Base-by-base conservation (phyloP, 2,797 vertebrate genomes). In the Melanotaenia maccullochi region DNA sequence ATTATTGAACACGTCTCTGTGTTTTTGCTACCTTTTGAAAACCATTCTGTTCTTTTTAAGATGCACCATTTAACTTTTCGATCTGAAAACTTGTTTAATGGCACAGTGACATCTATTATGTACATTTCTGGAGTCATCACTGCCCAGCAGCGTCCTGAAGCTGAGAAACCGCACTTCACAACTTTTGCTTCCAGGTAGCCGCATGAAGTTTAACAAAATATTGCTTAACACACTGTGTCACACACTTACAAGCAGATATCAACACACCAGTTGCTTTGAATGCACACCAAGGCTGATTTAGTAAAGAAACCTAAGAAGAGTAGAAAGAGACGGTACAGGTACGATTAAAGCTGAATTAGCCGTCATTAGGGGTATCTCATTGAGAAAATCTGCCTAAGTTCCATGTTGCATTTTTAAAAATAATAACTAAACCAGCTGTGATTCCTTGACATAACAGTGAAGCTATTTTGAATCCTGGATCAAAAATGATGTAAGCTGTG, bases 11-110 rank as follows among this genome's bases (percentile, higher is more conserved):
- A 38, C 25, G 24, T 52, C 18, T 60, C 18, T 60, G 1, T 42
- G 40, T 56, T 54, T 22, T 36, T 32, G 5, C 42, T 51, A 36
- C 18, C 44, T 30, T 14, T 28, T 74, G 66, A 59, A 25, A 47
- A 36, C 16, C 0, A 25, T 24, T 65, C 32, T 51, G 30, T 38
- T 76, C 3, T 3, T 24, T 44, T 60, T 18, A 73, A 18, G 18
- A 44, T 16, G 5, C 5, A 44, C 16, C 18, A 18, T 20, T 18
- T 44, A 20, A 42, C 40, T 42, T 14, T 42, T 1, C 3, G 13
- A 42, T 42, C 36, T 38, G 11, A 38, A 38, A 12, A 9, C 7
- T 8, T 20, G 0, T 47, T 47, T n/a, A 3, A 47, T 9, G 44
- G 44, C 44, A 20, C 6, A 47, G 44, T 47, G 6, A n/a, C 1